A percentile compares a stretch with the other conserved stretches of the same genome.
Conservation (phyloP, 2,113 vertebrate species). For the Chlamydotis undulata region DNA sequence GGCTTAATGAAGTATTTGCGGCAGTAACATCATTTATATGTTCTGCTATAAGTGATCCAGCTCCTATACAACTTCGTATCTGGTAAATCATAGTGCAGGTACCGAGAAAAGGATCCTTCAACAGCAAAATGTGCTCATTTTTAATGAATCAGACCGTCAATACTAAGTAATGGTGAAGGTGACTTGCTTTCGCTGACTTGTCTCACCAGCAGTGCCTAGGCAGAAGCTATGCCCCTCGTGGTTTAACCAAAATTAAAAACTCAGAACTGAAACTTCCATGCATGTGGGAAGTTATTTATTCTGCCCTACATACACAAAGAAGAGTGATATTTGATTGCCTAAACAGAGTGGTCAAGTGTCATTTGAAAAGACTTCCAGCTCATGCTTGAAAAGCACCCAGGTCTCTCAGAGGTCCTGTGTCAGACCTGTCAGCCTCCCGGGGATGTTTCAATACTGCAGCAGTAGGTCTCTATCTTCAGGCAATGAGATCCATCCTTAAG, state of each 20-base stretch:
- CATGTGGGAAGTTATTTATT: background rate
- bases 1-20: constrained; percentile 13
- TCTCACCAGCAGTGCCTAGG: background rate
- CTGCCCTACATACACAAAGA: background rate
- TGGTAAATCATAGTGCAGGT: background rate
- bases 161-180: background rate
- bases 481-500: background rate
- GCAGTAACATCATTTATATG: background rate
- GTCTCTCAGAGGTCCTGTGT: background rate
- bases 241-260: background rate
- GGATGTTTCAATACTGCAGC: background rate
- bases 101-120: background rate
- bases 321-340: background rate
- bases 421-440: background rate
- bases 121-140: background rate
- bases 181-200: background rate
- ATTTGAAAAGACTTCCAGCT: background rate
- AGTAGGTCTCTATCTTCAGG: background rate
- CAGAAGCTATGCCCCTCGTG: background rate
- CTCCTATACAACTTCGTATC: background rate
- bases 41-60: background rate
- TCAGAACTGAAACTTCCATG: background rate
- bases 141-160: background rate
- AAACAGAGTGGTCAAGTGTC: background rate
- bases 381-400: background rate